A percentile compares a stretch with the other conserved stretches of the same genome.
These are phyloP conservation scores for Rattus rattus DNA, from an alignment of 2,113 vertebrate genomes.

Conservation along the genomic window DNA sequence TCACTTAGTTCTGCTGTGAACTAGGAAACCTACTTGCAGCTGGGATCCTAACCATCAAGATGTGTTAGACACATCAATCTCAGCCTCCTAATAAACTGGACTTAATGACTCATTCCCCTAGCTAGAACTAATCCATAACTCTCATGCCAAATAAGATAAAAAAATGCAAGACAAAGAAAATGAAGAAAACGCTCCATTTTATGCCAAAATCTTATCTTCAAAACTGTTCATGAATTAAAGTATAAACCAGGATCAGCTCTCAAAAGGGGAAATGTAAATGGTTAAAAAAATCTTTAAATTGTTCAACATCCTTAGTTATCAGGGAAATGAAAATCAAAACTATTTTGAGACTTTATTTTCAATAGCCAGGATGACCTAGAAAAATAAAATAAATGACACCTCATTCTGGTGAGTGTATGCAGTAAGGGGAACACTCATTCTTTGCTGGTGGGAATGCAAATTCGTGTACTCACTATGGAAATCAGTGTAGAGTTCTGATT, in stretches of 20 bases:
- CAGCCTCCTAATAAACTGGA: not conserved
- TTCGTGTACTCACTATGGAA: not conserved
- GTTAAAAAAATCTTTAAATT: no score
- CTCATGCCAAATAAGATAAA: not conserved
- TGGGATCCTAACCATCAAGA: not conserved
- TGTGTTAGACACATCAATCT: not conserved
- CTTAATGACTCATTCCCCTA: not conserved
- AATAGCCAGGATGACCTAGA: not conserved
- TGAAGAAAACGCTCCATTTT: not conserved
- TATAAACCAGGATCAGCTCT: not conserved
- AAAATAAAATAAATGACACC: not conserved
- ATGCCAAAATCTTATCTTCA: not conserved
- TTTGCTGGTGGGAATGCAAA: not conserved
- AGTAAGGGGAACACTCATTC: not conserved
- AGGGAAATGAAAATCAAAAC: not conserved
- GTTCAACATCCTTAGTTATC: not conserved
- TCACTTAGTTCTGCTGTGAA: no score
- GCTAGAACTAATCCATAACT: not conserved
- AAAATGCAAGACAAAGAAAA: not conserved
- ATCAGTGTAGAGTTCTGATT: not conserved
- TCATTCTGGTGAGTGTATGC: not conserved
- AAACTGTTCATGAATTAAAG: not conserved
- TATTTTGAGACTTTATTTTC: not conserved
- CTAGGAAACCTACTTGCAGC: not conserved
- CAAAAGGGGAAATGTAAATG: not conserved